These are phyloP conservation scores for Drosophila nannoptera DNA, from an alignment of 1,140 invertebrate species.

Conservation along the genomic window DNA sequence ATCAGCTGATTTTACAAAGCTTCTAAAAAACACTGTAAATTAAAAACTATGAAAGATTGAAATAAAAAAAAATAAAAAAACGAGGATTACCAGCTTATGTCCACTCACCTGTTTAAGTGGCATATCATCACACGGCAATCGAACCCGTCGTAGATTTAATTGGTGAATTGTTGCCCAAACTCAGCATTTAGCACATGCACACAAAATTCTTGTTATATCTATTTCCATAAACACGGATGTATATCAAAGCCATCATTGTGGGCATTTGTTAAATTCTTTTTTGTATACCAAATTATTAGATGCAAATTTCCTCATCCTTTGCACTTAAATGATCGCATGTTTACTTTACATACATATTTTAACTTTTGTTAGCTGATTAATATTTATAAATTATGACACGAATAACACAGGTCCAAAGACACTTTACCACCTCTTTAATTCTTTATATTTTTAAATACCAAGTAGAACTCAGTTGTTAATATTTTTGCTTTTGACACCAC, in stretches of 20 bases:
- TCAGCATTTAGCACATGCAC: constrained; percentile 62
- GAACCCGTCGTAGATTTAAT: constrained; percentile 77
- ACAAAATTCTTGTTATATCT: constrained; percentile 35
- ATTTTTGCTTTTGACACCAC: constrained; percentile 22
- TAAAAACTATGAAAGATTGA: neutral
- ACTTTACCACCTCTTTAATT: constrained; percentile 13
- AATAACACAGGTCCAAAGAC: constrained; percentile 32
- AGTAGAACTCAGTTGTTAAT: constrained; percentile 22
- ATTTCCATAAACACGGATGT: constrained; percentile 33
- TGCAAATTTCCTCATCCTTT: constrained; percentile 46
- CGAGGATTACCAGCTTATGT: no score
- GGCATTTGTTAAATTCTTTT: constrained; percentile 22
- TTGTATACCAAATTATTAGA: constrained; percentile 28
- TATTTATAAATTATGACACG: constrained; percentile 37
- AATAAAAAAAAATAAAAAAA: constrained; percentile 2
- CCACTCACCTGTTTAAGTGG: constrained; percentile 79
- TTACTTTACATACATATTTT: constrained; percentile 38
- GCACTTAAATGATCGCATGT: constrained; percentile 60
- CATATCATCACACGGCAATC: constrained; percentile 79
- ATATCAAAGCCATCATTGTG: constrained; percentile 34
- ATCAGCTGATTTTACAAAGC: constrained; percentile 63
- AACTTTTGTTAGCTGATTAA: constrained; percentile 23
- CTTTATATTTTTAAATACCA: constrained; percentile 9
- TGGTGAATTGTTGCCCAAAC: constrained; percentile 62
- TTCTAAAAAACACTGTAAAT: constrained; percentile 28